Base-by-base conservation (phyloP, 1,140 invertebrate genomes). In the Drosophila watanabei region DNA sequence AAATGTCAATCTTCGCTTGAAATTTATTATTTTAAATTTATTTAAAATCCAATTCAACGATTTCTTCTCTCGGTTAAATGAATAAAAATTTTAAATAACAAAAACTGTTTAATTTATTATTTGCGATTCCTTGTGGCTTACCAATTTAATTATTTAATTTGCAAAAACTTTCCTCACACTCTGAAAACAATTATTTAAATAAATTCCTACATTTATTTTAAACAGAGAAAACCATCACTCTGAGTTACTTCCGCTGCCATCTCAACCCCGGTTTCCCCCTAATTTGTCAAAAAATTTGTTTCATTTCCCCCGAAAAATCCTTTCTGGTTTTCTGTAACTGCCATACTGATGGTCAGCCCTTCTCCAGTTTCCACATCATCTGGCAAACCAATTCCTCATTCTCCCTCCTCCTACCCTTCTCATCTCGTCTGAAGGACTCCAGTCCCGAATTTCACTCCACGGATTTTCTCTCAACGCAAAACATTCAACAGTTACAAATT, bases 401-500 rank as follows among this genome's bases (percentile, higher is more conserved):
- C 63, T 39, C 2, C 24, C 24, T 14, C 37, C 45, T 20, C 16
- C 13, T 24, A 30, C 52, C 41, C 41, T 32, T 16, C n/a, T 2
- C 66, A 48, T 9, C 28, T 2, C 16, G n/a, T 18, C 37, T 35
- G 18, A 16, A 24, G 48, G n/a, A 37, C 48, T 13, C 11, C 39
- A 58, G 10, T 28, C 37, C 56, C 18, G 33, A 37, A 20, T 18
- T 43, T 24, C 13, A 14, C 56, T 57, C 13, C 35, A 49, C 28
- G 8, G 11, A 9, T 33, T 61, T 39, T 16, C 28, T 18, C 35
- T 54, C 35, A 20, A 46, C 13, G 35, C 60, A 60, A 28, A 51
- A 70, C 68, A 86, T 85, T 80, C 82, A 85, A 85, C 82, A 85
- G 82, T 78, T 85, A 83, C 77, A 86, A 86, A 88, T 88, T 63